Evolutionary conservation across 2,113 vertebrate genomes (phyloP).

Genomic region (Mellivora capensis): DNA sequence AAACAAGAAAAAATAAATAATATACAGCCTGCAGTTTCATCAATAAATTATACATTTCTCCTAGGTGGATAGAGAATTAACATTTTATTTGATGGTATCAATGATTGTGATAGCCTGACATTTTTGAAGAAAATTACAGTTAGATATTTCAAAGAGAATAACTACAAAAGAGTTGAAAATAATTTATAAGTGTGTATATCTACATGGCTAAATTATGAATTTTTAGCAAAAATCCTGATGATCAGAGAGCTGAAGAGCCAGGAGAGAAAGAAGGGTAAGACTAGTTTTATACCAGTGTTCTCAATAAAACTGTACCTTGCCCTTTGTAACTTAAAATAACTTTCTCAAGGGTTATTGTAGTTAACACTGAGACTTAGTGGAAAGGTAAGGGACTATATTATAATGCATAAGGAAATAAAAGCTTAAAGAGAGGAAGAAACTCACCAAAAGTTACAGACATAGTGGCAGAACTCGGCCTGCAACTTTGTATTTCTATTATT

Average conservation of each 20-base stretch:
- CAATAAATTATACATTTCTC: conserved; percentile 35
- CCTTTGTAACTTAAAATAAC: not conserved
- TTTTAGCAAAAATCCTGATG: not conserved
- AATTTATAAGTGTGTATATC: not conserved
- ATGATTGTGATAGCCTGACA: not conserved
- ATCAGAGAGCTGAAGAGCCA: not conserved
- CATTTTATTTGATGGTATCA: conserved; percentile 20
- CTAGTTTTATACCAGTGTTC: not conserved
- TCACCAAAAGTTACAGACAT: not conserved
- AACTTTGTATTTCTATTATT: not conserved
- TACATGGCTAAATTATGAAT: not conserved
- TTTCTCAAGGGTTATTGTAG: not conserved
- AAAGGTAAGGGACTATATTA: not conserved
- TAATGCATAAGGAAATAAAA: not conserved
- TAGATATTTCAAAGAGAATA: conserved; percentile 15
- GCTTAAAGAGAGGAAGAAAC: not conserved
- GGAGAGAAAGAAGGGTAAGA: not conserved
- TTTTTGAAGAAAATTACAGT: not conserved
- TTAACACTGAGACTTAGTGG: not conserved
- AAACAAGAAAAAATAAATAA: conserved; percentile 55
- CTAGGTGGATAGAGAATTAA: conserved; percentile 23
- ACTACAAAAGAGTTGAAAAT: not conserved
- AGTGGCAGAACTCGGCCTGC: not conserved
- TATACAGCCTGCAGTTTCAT: not conserved
- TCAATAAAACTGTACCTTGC: not conserved